Base-by-base conservation (phyloP, 2,797 vertebrate species). In the Cuniculus paca region DNA sequence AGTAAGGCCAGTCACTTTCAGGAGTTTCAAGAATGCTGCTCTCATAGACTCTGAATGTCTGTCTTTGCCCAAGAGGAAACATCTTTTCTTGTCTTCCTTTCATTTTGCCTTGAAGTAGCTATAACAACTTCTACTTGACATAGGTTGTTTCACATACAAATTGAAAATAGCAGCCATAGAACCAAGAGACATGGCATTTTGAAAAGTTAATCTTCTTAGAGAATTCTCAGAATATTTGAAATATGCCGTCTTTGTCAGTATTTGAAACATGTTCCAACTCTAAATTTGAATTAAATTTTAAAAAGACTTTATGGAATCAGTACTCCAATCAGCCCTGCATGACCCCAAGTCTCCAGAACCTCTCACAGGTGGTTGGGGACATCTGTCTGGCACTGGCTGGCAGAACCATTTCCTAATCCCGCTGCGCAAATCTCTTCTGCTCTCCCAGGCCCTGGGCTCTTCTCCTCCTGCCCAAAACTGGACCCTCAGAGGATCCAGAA, bases 171-270 rank as follows among this genome's bases (percentile, higher is more conserved):
- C 3, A 39, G 26, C 19, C 14, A 87, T 14, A 94, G 75, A 92
- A 50, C 60, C 22, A 81, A 96, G 70, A 34, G 75, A 84, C 12
- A 65, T 90, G 77, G 28, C 26, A 42, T 92, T 93, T 91, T n/a
- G 19, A 65, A 92, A 87, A 88, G 58, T 79, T 74, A 26, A 81
- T 95, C 56, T 42, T 70, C 70, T 58, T 54, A 85, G 2, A 58
- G 31, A 95, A 80, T 84, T 85, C 80, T 79, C 68, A 70, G 78
- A 48, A 5, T 68, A n/a, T 92, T 65, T 78, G 83, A 95, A 92
- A 91, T 6, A 45, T 22, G 52, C 24, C 11, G 5, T 52, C 85
- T 39, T 92, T 31, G n/a, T 54, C 56, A 81, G 88, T 74, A n/a
- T 42, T 91, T 88, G 54, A 63, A 56, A 80, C 42, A 31, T 17